phyloP scores from a whole-genome alignment of 2,113 vertebrate species.

The Passer domesticus region DNA sequence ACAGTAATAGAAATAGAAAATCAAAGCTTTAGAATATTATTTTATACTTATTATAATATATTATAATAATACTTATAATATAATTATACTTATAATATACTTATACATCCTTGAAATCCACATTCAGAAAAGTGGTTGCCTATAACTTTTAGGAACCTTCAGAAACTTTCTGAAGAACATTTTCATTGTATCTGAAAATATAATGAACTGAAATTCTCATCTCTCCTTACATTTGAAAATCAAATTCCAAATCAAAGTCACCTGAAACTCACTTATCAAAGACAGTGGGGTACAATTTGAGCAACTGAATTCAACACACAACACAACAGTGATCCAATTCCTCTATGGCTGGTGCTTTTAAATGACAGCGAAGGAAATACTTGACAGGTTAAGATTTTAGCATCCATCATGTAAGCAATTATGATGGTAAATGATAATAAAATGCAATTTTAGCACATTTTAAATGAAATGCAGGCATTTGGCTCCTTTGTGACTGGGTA shows the following conservation, averaged over 20 bases:
- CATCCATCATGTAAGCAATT: not conserved
- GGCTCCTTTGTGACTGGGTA: not conserved
- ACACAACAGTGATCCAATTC: rapidly evolving
- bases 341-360: not conserved
- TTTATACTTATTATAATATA: not conserved
- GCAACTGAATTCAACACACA: not conserved
- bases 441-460: not conserved
- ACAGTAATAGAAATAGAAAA: not conserved
- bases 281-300: not conserved
- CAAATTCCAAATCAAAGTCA: not conserved
- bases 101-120: not conserved
- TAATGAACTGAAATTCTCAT: not conserved
- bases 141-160: not conserved
- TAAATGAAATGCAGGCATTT: not conserved
- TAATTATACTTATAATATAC: no score
- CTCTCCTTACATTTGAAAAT: not conserved
- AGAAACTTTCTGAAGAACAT: not conserved
- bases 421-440: rapidly evolving
- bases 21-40: not conserved
- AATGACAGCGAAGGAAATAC: not conserved
- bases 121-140: not conserved
- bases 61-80: no score
- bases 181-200: not conserved
- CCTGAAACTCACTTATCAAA: not conserved
- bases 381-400: not conserved